These are phyloP conservation scores for Paramisgurnus dabryanus DNA, from an alignment of 2,113 vertebrate species.

Conservation along the genomic window DNA sequence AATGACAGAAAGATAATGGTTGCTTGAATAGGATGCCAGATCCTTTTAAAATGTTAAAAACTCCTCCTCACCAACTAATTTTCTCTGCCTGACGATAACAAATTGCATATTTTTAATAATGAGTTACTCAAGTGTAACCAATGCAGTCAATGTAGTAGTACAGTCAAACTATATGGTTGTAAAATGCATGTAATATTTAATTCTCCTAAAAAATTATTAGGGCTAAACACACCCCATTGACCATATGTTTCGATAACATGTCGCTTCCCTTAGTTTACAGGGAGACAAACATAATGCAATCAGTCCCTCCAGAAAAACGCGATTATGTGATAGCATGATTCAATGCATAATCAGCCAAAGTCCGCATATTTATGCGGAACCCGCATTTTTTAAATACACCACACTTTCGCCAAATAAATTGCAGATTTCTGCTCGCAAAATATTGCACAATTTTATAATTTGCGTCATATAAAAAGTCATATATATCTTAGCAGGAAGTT, in stretches of 20 bases:
- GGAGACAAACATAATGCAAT: neutral
- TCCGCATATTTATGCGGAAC: too few species aligned
- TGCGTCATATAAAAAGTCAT: too few species aligned
- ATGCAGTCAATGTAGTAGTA: neutral
- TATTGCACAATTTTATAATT: too few species aligned
- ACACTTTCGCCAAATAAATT: too few species aligned
- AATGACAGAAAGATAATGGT: constrained; percentile 13
- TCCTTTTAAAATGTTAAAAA: neutral
- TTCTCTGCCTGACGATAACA: neutral
- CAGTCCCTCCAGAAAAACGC: too few species aligned
- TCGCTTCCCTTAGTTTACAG: neutral
- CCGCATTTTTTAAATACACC: too few species aligned
- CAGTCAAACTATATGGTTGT: neutral
- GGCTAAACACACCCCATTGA: neutral
- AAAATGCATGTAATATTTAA: too few species aligned
- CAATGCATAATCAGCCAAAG: too few species aligned
- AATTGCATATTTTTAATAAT: neutral
- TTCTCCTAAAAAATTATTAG: too few species aligned
- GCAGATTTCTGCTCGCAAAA: too few species aligned
- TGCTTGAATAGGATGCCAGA: neutral
- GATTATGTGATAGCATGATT: too few species aligned
- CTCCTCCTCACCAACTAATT: neutral
- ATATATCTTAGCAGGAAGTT: too few species aligned
- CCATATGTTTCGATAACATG: neutral
- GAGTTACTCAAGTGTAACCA: neutral